Conservation (phyloP, 2,113 vertebrate genomes). For the Galeopterus variegatus region DNA sequence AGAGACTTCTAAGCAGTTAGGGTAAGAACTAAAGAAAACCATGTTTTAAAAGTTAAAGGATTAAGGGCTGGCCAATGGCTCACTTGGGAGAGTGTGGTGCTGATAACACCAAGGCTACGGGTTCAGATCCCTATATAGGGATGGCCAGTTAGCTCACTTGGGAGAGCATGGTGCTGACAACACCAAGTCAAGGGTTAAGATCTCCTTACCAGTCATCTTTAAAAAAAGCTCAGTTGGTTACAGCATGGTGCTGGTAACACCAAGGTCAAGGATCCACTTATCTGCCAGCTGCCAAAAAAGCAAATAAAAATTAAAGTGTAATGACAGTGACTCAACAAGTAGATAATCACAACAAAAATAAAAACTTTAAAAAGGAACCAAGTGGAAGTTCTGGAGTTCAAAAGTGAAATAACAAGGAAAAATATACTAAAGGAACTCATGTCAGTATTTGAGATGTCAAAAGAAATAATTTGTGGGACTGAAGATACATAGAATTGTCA, state of each 20-base stretch:
- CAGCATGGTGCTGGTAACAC: no score
- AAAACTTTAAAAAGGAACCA: not conserved
- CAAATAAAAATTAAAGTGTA: not conserved
- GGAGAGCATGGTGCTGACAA: no score
- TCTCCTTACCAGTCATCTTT: no score
- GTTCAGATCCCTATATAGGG: no score
- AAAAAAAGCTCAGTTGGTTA: no score
- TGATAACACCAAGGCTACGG: no score
- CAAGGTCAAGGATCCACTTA: no score
- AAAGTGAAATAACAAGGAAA: conserved; percentile 26
- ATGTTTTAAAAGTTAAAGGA: conserved; percentile 52
- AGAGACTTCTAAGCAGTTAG: conserved; percentile 15
- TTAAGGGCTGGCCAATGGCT: not conserved
- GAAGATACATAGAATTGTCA: conserved; percentile 2
- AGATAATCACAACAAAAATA: not conserved
- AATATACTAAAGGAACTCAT: not conserved
- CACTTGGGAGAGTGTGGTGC: no score
- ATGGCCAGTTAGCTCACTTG: no score
- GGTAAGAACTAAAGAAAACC: not conserved
- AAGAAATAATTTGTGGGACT: not conserved
- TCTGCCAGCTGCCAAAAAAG: no score
- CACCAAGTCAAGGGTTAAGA: no score
- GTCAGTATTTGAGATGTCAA: not conserved
- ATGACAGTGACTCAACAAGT: not conserved
- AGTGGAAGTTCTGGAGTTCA: not conserved